These are phyloP conservation scores for Hippocampus abdominalis DNA, from an alignment of 2,113 vertebrate species.

Conservation along the genomic window DNA sequence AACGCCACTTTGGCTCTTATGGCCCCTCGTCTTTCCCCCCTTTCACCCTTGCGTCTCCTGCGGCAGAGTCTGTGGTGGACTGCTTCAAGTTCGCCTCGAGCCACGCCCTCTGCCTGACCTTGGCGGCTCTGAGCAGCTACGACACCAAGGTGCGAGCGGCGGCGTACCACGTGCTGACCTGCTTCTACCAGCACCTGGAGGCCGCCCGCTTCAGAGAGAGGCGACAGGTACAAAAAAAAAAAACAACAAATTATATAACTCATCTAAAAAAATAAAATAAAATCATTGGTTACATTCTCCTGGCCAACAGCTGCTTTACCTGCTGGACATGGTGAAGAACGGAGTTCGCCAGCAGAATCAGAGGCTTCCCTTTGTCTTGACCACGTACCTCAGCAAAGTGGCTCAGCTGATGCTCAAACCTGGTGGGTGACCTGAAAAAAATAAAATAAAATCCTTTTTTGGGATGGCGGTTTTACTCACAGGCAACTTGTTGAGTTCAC, in stretches of 20 bases:
- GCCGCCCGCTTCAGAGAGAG: conserved; percentile 82
- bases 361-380: conserved; percentile 79
- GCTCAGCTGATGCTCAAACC: conserved; percentile 86
- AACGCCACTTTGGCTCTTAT: background rate
- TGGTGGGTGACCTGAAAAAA: conserved; percentile 69
- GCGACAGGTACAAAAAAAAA: conserved; percentile 73
- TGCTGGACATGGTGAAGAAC: conserved; percentile 85
- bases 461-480: background rate
- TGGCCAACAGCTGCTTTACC: conserved; percentile 79
- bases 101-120: conserved; percentile 81
- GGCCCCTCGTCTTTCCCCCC: background rate
- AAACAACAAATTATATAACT: background rate
- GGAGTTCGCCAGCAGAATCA: conserved; percentile 80
- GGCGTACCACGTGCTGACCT: conserved; percentile 79
- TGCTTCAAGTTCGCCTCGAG: conserved; percentile 88
- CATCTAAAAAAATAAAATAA: background rate
- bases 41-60: background rate
- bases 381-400: conserved; percentile 79
- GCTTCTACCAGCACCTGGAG: conserved; percentile 86
- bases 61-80: conserved; percentile 83
- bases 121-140: conserved; percentile 88
- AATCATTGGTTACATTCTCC: background rate
- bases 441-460: background rate
- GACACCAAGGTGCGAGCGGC: conserved; percentile 82
- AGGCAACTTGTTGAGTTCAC: too few species aligned